Conservation (phyloP, 2,888 invertebrate genomes). For the Epirrita christyi region DNA sequence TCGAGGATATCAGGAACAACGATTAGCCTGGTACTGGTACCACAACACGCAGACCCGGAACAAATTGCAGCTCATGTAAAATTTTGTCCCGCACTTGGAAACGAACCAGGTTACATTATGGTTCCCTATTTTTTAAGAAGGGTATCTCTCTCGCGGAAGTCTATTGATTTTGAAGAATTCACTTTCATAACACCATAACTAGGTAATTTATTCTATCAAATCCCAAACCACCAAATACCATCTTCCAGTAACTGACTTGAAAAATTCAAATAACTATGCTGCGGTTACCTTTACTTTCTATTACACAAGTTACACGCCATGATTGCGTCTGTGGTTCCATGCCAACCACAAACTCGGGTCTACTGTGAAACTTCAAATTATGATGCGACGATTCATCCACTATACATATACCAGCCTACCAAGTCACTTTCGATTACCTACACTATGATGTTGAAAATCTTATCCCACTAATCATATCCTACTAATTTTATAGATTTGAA, state of each 20-base stretch:
- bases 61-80: too few relatives aligned
- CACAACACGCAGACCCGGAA: too few relatives aligned
- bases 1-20: too few relatives aligned
- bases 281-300: conserved; percentile 54
- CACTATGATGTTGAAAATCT: too few relatives aligned
- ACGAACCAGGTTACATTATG: too few relatives aligned
- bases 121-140: too few relatives aligned
- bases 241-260: conserved; percentile 12
- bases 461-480: too few relatives aligned
- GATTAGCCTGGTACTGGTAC: too few relatives aligned
- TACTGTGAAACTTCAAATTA: conserved; percentile 10
- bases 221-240: conserved; percentile 30
- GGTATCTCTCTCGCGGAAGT: too few relatives aligned
- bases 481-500: too few relatives aligned
- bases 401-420: neutral
- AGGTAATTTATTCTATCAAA: conserved; percentile 12
- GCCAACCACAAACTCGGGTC: conserved; percentile 42
- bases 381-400: neutral
- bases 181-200: neutral
- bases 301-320: conserved; percentile 41
- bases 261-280: conserved; percentile 33
- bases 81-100: too few relatives aligned
- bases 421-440: neutral
- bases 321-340: conserved; percentile 42
- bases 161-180: too few relatives aligned